phyloP scores from a whole-genome alignment of 2,113 vertebrate species.

The Colossoma macropomum region DNA sequence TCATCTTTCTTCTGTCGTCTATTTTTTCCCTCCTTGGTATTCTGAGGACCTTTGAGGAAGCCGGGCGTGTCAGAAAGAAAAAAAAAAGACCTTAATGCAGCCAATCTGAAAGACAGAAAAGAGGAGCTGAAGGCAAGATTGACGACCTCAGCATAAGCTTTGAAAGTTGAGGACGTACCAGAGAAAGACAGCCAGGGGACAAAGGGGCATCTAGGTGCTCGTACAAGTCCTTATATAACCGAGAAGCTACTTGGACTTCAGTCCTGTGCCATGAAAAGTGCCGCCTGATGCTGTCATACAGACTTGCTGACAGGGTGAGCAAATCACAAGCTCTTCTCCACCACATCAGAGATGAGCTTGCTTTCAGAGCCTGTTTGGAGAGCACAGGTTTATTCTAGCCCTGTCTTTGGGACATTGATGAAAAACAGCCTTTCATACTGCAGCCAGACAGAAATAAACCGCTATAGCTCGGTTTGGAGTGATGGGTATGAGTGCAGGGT shows the following conservation, averaged over 20 bases:
- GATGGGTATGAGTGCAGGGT: conserved; percentile 37
- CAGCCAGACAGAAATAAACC: conserved; percentile 68
- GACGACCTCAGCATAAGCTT: conserved; percentile 18
- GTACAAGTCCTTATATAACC: background rate
- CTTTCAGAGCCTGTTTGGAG: conserved; percentile 39
- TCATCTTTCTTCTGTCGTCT: conserved; percentile 72
- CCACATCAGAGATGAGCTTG: conserved; percentile 63
- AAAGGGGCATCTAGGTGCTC: background rate
- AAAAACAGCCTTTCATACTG: conserved; percentile 52
- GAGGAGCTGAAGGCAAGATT: conserved; percentile 52
- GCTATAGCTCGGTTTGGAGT: conserved; percentile 37
- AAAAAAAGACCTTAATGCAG: conserved; percentile 58
- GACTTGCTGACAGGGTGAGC: conserved; percentile 35
- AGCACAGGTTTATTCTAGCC: conserved; percentile 46
- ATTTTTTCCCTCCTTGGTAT: conserved; percentile 64
- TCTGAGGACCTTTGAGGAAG: conserved; percentile 72
- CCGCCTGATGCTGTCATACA: background rate
- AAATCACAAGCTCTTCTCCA: conserved; percentile 44
- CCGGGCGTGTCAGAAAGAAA: conserved; percentile 63
- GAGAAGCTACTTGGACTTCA: conserved; percentile 1
- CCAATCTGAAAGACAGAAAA: conserved; percentile 40
- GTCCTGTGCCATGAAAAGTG: conserved; percentile 38
- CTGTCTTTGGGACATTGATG: conserved; percentile 59
- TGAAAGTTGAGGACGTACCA: conserved; percentile 12
- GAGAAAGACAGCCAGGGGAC: conserved; percentile 39